Evolutionary conservation across 2,888 invertebrate genomes (phyloP).

Genomic region (Hydropsyche betteni): DNA sequence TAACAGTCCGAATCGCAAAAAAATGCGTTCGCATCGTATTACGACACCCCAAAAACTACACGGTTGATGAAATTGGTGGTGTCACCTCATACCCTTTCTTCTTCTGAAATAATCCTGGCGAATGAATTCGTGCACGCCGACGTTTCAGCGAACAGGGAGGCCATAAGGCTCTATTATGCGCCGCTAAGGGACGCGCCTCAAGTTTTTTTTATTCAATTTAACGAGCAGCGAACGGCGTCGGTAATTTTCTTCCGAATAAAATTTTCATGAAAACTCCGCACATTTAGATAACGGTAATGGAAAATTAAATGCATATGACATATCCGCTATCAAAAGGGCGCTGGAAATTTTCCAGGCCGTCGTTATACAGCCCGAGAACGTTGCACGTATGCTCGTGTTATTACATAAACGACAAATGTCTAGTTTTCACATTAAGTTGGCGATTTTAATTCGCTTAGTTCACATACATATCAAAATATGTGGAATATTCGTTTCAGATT

Average conservation of each 20-base stretch:
- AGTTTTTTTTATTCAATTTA: conserved; percentile 39
- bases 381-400: neutral
- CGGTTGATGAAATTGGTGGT: conserved; percentile 5
- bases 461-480: too few relatives aligned
- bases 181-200: conserved; percentile 17
- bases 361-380: neutral
- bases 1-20: too few relatives aligned
- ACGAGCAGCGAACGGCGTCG: conserved; percentile 38
- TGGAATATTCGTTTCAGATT: too few relatives aligned
- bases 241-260: conserved; percentile 46
- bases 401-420: too few relatives aligned
- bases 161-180: conserved; percentile 27
- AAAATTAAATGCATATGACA: conserved; percentile 51
- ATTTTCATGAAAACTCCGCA: conserved; percentile 41
- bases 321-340: conserved; percentile 46
- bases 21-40: conserved; percentile 1
- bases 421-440: too few relatives aligned
- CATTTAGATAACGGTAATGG: conserved; percentile 50
- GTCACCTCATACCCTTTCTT: neutral
- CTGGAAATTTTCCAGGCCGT: conserved; percentile 38
- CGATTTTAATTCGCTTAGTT: too few relatives aligned
- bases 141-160: neutral
- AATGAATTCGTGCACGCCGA: conserved; percentile 7
- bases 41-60: conserved; percentile 10
- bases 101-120: conserved; percentile 13